Conservation (phyloP, 1,140 invertebrate genomes). For the Pissodes strobi region DNA sequence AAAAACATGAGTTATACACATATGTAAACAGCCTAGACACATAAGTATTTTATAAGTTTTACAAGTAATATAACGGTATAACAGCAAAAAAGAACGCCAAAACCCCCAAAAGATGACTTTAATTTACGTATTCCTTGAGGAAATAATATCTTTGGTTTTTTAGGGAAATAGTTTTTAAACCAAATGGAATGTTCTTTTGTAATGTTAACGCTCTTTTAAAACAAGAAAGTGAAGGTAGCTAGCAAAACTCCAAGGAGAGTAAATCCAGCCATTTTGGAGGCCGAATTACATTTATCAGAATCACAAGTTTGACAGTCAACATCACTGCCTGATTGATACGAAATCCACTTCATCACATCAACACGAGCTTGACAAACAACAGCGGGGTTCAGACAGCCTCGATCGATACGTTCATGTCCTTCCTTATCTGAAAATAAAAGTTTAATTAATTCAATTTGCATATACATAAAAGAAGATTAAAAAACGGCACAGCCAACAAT, state of each 20-base stretch:
- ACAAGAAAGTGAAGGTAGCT: slow-evolving; percentile 44
- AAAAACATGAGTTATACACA: no score
- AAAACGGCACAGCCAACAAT: no score
- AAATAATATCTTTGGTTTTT: no score
- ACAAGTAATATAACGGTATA: no score
- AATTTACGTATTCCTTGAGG: no score
- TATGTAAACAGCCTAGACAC: no score
- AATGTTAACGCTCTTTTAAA: slow-evolving; percentile 40
- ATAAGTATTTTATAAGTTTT: no score
- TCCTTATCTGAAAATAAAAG: slow-evolving; percentile 42
- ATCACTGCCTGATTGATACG: slow-evolving; percentile 19
- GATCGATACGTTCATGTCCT: slow-evolving; percentile 55
- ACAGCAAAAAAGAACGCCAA: background rate
- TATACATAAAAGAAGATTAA: no score
- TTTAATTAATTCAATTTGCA: background rate
- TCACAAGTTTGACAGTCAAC: slow-evolving; percentile 45
- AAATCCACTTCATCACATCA: slow-evolving; percentile 46
- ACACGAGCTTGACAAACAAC: slow-evolving; percentile 51
- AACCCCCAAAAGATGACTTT: no score
- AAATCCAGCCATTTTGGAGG: slow-evolving; percentile 39
- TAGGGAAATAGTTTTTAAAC: background rate
- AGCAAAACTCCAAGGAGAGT: slow-evolving; percentile 34
- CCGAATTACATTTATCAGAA: slow-evolving; percentile 48
- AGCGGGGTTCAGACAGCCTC: slow-evolving; percentile 48
- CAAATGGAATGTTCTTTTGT: background rate